Percentiles rank a stretch among this genome's conserved stretches.
These are phyloP conservation scores for Dryas iulia DNA, from an alignment of 1,140 invertebrate species.

Conservation along the genomic window DNA sequence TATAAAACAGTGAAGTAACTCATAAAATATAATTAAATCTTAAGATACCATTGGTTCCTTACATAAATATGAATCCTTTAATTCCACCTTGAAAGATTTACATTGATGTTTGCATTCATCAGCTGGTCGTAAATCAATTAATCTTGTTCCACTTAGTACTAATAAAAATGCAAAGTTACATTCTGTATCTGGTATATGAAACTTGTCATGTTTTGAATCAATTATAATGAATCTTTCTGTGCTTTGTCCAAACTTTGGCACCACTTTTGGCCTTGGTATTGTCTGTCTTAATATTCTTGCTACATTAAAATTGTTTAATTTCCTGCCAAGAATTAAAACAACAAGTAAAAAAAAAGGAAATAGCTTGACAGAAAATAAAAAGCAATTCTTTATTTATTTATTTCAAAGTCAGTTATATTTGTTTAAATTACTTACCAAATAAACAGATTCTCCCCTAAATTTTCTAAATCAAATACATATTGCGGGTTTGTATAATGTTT, in stretches of 20 bases:
- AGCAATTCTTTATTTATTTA: too few relatives aligned
- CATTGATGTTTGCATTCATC: constrained; percentile 85
- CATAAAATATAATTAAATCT: neutral
- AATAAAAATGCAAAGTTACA: constrained; percentile 87
- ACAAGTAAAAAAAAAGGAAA: neutral
- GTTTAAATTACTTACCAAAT: constrained; percentile 48
- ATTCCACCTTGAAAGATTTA: constrained; percentile 82
- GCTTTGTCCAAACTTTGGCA: constrained; percentile 84
- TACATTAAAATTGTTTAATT: constrained; percentile 85
- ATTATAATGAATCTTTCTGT: constrained; percentile 87
- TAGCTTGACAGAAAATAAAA: neutral
- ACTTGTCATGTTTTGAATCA: constrained; percentile 81
- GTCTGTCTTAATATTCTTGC: constrained; percentile 83
- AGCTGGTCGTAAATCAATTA: constrained; percentile 84
- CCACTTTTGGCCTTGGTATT: constrained; percentile 83
- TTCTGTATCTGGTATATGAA: constrained; percentile 86
- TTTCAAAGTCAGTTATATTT: too few relatives aligned
- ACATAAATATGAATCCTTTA: constrained; percentile 86
- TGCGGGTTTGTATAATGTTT: constrained; percentile 51
- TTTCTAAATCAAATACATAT: constrained; percentile 44
- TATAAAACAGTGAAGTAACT: too few relatives aligned
- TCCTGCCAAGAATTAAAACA: constrained; percentile 68
- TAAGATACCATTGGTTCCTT: constrained; percentile 56
- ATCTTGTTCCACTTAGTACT: constrained; percentile 83
- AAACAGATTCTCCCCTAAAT: constrained; percentile 46